Evolutionary conservation across 2,113 vertebrate species (phyloP).

Genomic region (Lagopus leucura): DNA sequence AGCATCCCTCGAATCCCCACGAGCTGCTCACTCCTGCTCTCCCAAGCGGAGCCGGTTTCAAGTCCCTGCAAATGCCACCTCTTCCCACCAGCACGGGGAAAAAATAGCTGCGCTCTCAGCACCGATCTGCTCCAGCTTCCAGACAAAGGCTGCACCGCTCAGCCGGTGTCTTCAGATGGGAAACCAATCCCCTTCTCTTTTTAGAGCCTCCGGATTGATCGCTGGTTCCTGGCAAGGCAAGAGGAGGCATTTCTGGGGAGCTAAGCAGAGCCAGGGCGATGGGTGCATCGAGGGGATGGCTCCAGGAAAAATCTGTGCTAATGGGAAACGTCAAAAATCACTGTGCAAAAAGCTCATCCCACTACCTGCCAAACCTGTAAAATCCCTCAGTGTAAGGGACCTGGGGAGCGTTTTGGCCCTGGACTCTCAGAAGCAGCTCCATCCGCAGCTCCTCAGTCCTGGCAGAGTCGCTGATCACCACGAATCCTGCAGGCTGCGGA

Average conservation of each 20-base stretch:
- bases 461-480: neutral
- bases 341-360: neutral
- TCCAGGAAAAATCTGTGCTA: neutral
- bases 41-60: neutral
- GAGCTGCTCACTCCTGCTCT: neutral
- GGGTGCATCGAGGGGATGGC: neutral
- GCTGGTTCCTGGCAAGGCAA: neutral
- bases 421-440: neutral
- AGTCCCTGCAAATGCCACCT: neutral
- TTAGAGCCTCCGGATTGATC: neutral
- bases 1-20: neutral
- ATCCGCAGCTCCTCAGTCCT: neutral
- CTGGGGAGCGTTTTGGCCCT: neutral
- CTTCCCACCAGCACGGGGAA: neutral
- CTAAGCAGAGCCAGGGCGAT: fast-evolving
- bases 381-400: fast-evolving
- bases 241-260: fast-evolving
- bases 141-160: neutral
- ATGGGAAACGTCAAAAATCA: neutral
- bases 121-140: neutral
- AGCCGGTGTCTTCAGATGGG: neutral
- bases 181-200: neutral
- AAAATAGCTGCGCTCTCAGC: neutral
- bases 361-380: neutral
- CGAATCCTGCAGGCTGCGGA: slow-evolving; percentile 28